Evolutionary conservation across 2,888 invertebrate species (phyloP), one percentile per base, ranked within the genome.

Genomic region (Platerodrilus igneus): DNA sequence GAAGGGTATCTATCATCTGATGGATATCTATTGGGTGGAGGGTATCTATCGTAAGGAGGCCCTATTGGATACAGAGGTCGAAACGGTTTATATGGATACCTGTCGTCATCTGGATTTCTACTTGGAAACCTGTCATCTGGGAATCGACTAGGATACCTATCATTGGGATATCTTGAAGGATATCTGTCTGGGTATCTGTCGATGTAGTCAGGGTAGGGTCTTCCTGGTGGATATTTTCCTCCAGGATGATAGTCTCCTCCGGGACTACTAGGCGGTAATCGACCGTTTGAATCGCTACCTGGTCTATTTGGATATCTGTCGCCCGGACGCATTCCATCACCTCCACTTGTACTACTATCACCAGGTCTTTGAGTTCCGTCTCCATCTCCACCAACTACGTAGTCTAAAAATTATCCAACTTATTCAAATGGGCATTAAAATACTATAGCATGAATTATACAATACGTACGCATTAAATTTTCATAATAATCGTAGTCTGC

Each of bases 401-500:
- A 69, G 47, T 69, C 70, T 71, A 48, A 16, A 55, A 52, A 33
- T 36, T 29, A 45, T 41, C 49, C 39, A 50, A 47, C 52, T 45
- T 41, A 50, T 40, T 46, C 36, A 34, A 30, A 37, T 40, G 17
- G 26, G 13, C 13, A 31, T 11, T n/a, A 32, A 20, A 5, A 9
- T 23, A 34, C 32, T 20, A 41, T 22, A 14, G 10, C 38, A 41
- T 36, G 38, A 36, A 42, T 33, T 22, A 23, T 41, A 36, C 16
- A 34, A 44, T 50, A 79, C 88, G 81, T 74, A 90, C 91, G 84
- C 88, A 90, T 89, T 33, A 91, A 74, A 70, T 90, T 90, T 70
- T 92, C 91, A 61, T 91, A 92, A 68, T 91, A 92, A 70, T 92
- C 91, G 66, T 88, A 91, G 67, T 90, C 90, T 2, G 88, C 87